Percentiles rank a stretch among this genome's conserved stretches.
phyloP scores from a whole-genome alignment of 2,888 invertebrate genomes.

The Sipha maydis region DNA sequence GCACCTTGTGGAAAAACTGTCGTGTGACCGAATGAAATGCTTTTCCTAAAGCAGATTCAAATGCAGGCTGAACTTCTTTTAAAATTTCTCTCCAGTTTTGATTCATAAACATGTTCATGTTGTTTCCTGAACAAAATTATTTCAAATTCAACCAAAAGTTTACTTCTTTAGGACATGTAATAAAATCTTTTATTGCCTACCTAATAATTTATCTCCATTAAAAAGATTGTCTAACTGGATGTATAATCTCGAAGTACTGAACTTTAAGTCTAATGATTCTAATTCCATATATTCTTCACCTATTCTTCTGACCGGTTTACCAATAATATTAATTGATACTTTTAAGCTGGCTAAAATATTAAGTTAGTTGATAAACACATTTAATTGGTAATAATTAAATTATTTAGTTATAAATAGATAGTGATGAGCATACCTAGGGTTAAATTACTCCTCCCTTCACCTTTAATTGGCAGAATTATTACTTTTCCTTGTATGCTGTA shows the following conservation, averaged over 20 bases:
- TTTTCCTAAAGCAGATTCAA: conserved; percentile 67
- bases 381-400: not conserved
- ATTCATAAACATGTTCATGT: conserved; percentile 69
- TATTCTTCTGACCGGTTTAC: conserved; percentile 65
- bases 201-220: conserved; percentile 68
- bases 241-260: conserved; percentile 65
- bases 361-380: not conserved
- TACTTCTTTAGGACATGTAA: not conserved
- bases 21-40: conserved; percentile 67
- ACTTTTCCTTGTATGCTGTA: conserved; percentile 65
- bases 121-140: conserved; percentile 66
- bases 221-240: conserved; percentile 68
- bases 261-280: conserved; percentile 64
- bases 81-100: conserved; percentile 69
- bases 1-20: conserved; percentile 67
- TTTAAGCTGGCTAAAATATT: conserved; percentile 64
- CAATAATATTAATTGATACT: conserved; percentile 64
- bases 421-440: conserved; percentile 63
- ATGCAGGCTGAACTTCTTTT: conserved; percentile 67
- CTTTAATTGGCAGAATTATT: conserved; percentile 65
- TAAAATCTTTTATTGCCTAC: conserved; percentile 63
- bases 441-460: conserved; percentile 65
- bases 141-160: not conserved
- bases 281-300: conserved; percentile 67
- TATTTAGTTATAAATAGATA: not conserved